Evolutionary conservation across 2,113 vertebrate genomes (phyloP).

Genomic region (Capreolus pygargus): DNA sequence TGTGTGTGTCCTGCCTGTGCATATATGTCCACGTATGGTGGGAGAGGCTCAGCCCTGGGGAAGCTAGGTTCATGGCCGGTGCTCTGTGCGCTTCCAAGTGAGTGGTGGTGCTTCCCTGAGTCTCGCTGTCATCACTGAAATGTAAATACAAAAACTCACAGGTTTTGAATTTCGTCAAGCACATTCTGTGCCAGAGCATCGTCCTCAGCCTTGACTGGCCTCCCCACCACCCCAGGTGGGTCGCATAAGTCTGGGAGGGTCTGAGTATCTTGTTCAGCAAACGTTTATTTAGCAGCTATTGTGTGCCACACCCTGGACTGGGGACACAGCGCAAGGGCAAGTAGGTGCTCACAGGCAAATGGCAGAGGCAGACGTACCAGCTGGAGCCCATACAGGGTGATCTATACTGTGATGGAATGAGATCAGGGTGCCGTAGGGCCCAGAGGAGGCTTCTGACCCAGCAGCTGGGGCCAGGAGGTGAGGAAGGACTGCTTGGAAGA

Average conservation of each 20-base stretch:
- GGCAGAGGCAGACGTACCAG: not conserved
- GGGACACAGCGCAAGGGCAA: not conserved
- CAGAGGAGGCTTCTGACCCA: not conserved
- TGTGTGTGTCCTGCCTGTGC: not conserved
- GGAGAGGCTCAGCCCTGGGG: not conserved
- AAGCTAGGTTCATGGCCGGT: not conserved
- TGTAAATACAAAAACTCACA: not conserved
- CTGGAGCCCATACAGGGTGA: not conserved
- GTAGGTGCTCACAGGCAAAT: not conserved
- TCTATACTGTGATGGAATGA: not conserved
- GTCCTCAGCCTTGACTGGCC: not conserved
- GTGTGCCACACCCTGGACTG: not conserved
- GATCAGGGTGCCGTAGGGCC: not conserved
- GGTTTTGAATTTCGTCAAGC: not conserved
- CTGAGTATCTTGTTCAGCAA: not conserved
- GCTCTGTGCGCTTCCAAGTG: not conserved
- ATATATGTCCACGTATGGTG: not conserved
- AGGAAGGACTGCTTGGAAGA: not conserved
- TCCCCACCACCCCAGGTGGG: not conserved
- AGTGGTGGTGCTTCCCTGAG: not conserved
- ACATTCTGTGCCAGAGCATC: not conserved
- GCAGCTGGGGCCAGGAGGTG: too few species aligned
- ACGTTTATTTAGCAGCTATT: not conserved
- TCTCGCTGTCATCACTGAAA: not conserved
- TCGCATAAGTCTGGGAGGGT: not conserved